These are phyloP conservation scores for Eupithecia vulgata DNA, from an alignment of 2,888 invertebrate genomes.

Conservation along the genomic window DNA sequence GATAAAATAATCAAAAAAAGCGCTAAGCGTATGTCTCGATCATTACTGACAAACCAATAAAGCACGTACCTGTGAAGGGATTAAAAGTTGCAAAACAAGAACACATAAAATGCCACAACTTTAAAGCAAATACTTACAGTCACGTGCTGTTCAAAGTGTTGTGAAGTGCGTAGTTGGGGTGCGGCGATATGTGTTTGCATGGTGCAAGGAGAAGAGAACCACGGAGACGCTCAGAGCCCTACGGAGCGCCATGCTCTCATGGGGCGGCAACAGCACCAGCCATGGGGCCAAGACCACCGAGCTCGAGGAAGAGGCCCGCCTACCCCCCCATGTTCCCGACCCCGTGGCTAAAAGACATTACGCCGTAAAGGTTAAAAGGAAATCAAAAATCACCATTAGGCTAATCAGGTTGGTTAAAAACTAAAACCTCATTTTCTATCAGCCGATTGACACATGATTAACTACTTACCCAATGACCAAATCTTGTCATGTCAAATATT, in stretches of 20 bases:
- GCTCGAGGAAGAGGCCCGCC: background rate
- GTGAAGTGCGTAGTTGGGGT: slow-evolving; percentile 59
- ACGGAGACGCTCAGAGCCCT: slow-evolving; percentile 82
- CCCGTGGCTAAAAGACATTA: slow-evolving; percentile 76
- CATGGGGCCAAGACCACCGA: slow-evolving; percentile 58
- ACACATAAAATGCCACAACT: background rate
- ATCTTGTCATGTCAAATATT: background rate
- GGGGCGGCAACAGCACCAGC: slow-evolving; percentile 63
- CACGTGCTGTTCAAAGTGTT: slow-evolving; percentile 43
- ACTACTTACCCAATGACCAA: background rate
- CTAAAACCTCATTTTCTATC: background rate
- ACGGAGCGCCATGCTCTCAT: slow-evolving; percentile 80
- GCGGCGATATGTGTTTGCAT: slow-evolving; percentile 81
- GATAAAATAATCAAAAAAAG: background rate
- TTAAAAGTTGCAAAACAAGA: background rate
- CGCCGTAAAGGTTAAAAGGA: slow-evolving; percentile 77
- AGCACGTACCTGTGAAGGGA: background rate
- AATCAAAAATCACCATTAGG: slow-evolving; percentile 75
- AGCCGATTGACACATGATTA: background rate
- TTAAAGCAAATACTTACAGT: background rate
- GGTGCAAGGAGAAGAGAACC: slow-evolving; percentile 74
- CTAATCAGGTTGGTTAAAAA: slow-evolving; percentile 67
- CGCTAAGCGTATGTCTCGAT: background rate
- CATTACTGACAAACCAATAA: background rate
- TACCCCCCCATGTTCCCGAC: slow-evolving; percentile 64